Evolutionary conservation across 35 echinoderm and acorn worm genomes (phyloP), one percentile per base, ranked within the genome.

Genomic region (Apostichopus parvimensis): DNA sequence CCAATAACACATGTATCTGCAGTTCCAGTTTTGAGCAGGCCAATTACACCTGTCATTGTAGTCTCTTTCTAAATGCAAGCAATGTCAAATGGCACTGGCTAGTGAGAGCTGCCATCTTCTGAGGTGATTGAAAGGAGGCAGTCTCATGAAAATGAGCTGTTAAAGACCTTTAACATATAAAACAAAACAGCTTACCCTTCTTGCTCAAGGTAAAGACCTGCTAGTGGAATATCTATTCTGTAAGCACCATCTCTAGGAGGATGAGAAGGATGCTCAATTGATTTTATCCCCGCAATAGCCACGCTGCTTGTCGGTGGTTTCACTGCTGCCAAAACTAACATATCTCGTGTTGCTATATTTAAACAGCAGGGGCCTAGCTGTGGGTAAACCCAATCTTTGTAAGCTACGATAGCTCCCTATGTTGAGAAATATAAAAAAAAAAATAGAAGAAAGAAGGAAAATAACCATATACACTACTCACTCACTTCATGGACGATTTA

Each of bases 341-440:
- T n/a, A 14, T 73, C 25, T 7, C 53, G 78, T 9, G 23, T 2
- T 6, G 23, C 8, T 52, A 52, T 9, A 8, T 7, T 34, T 4
- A 6, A 80, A 45, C 78, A 80, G 8, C 78, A 80, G 7, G 14
- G 5, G 7, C 0, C 7, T 80, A 12, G 78, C 78, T 5, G 6
- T 80, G 78, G 78, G 22, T 25, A 25, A 25, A 25, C 25, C 25
- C 25, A 45, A 8, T 80, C 28, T 25, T 26, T 34, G 78, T 80
- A 80, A 34, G 78, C 78, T 11, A 80, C 78, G 14, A 52, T 52
- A 8, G 78, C 78, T 80, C 78, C 78, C 78, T 80, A 53, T 12
- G 78, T 80, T 52, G 17, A 45, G 14, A 17, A 80, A 60, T 60
- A 60, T 60, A 1, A 60, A 12, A 60, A 34, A 34, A 34, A 34